phyloP scores from a whole-genome alignment of 2,113 vertebrate species.

The Leptobrachium ailaonicum region DNA sequence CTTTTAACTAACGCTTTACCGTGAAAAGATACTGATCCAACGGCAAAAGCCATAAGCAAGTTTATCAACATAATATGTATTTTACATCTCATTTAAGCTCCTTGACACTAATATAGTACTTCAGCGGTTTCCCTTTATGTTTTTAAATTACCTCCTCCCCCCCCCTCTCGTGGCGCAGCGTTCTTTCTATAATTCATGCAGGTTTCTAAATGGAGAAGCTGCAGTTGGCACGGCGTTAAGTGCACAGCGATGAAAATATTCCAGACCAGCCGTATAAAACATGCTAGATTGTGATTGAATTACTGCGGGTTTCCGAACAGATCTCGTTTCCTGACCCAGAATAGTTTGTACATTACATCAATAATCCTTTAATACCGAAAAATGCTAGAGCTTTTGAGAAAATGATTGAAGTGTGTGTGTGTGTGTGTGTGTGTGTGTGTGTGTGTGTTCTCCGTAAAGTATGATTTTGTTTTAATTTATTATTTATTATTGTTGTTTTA shows the following conservation, averaged over 20 bases:
- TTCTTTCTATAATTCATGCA: constrained; percentile 7
- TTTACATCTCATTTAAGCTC: neutral
- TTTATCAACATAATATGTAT: neutral
- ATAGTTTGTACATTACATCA: constrained; percentile 13
- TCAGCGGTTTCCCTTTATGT: neutral
- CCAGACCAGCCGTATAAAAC: constrained; percentile 18
- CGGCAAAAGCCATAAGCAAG: neutral
- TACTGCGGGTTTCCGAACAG: neutral
- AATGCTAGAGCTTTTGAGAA: constrained; percentile 1
- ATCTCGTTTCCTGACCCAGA: constrained; percentile 33
- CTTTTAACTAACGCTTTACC: neutral
- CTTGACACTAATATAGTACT: neutral
- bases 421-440: neutral
- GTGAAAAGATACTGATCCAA: neutral
- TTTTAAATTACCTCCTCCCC: neutral
- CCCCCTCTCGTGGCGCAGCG: neutral
- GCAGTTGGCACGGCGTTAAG: constrained; percentile 3
- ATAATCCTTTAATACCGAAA: constrained; percentile 24
- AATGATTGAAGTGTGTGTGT: constrained; percentile 11
- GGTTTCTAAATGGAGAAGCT: constrained; percentile 14
- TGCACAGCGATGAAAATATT: constrained; percentile 22
- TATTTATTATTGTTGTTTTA: too few relatives aligned
- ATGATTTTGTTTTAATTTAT: neutral
- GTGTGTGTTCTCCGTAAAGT: constrained; percentile 7
- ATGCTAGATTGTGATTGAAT: constrained; percentile 30